Percentiles rank a stretch among this genome's conserved stretches.
Evolutionary conservation across 2,113 vertebrate species (phyloP).

Genomic region (Pomatostomus ruficeps): DNA sequence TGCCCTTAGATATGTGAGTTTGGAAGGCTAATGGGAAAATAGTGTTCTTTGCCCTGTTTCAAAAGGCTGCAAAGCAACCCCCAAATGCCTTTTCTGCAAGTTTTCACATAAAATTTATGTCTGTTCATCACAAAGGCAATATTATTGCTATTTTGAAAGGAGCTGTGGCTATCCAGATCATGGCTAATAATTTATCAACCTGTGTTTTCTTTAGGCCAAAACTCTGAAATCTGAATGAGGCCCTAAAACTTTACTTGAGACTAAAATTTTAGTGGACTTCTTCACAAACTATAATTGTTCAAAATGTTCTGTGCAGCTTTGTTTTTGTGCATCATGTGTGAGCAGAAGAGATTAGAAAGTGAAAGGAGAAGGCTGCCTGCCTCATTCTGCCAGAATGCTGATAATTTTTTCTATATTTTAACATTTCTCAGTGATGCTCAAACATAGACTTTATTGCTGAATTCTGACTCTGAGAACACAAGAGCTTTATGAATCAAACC

Average conservation of each 20-base stretch:
- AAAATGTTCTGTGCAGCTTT: not conserved
- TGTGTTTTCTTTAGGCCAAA: not conserved
- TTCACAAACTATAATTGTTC: not conserved
- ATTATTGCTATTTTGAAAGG: not conserved
- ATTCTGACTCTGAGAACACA: not conserved
- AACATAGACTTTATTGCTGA: not conserved
- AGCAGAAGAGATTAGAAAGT: not conserved
- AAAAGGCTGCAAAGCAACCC: not conserved
- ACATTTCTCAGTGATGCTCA: not conserved
- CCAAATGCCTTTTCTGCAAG: not conserved
- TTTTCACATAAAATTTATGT: not conserved
- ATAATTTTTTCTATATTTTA: not conserved
- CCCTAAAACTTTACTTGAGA: not conserved
- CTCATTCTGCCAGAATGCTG: not conserved
- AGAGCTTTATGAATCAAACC: not conserved
- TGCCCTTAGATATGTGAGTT: not conserved
- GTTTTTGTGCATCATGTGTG: not conserved
- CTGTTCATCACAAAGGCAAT: not conserved
- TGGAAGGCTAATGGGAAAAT: not conserved
- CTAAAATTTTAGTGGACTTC: not conserved
- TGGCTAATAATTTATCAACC: not conserved
- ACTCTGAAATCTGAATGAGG: not conserved
- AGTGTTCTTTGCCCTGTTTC: not conserved
- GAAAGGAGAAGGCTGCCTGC: not conserved
- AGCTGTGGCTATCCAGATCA: not conserved